phyloP scores from a whole-genome alignment of 2,113 vertebrate genomes.

The Sylvilagus bachmani region DNA sequence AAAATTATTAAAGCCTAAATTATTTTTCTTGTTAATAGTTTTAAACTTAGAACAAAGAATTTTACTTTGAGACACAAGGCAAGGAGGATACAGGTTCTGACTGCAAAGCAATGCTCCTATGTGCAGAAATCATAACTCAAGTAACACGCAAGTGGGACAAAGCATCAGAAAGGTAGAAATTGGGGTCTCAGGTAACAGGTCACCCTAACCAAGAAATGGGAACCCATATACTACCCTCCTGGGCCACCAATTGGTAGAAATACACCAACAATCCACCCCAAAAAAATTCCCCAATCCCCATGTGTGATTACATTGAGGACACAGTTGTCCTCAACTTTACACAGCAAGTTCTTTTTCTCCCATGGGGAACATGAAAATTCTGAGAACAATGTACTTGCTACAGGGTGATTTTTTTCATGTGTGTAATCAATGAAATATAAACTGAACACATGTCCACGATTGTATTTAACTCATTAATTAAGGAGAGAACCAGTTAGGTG shows the following conservation, averaged over 20 bases:
- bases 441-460: background rate
- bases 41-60: background rate
- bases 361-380: background rate
- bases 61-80: background rate
- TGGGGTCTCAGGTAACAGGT: background rate
- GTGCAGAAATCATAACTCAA: background rate
- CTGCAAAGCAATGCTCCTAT: background rate
- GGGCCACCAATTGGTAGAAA: background rate
- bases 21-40: background rate
- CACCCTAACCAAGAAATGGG: background rate
- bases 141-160: background rate
- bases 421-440: background rate
- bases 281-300: background rate
- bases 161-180: background rate
- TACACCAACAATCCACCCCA: too few relatives aligned
- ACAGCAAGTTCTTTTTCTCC: background rate
- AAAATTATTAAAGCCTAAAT: background rate
- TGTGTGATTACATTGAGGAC: too few relatives aligned
- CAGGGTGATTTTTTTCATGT: background rate
- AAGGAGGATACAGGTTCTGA: background rate
- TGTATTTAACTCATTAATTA: background rate
- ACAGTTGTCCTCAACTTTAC: background rate
- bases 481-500: background rate
- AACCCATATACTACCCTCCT: background rate
- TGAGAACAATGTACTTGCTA: background rate